A percentile compares a stretch with the other conserved stretches of the same genome.
These are phyloP conservation scores for Neotoma lepida DNA, from an alignment of 2,113 vertebrate species.

Conservation along the genomic window DNA sequence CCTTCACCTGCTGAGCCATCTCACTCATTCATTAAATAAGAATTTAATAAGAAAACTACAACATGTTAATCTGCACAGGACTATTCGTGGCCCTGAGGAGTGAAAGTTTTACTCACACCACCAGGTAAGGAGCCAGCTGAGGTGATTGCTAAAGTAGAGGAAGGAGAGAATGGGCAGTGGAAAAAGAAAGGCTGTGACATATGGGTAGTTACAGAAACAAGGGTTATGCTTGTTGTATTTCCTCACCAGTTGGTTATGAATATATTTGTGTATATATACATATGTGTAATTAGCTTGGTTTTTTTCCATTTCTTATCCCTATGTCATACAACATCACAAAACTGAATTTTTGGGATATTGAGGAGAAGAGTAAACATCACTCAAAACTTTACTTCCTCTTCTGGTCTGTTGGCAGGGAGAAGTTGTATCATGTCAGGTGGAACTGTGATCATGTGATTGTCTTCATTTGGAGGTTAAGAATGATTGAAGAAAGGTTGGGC, in stretches of 20 bases:
- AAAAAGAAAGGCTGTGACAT: not conserved
- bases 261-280: not conserved
- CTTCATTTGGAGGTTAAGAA: not conserved
- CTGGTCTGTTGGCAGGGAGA: not conserved
- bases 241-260: no score
- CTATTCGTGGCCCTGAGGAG: not conserved
- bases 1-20: not conserved
- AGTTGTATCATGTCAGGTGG: not conserved
- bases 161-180: not conserved
- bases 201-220: no score
- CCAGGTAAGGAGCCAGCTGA: not conserved
- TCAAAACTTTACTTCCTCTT: not conserved
- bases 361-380: not conserved
- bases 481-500: not conserved
- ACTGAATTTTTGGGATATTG: not conserved
- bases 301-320: not conserved
- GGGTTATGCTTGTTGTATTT: not conserved
- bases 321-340: not conserved
- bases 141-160: not conserved
- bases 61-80: not conserved
- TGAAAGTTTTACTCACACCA: not conserved
- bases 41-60: not conserved
- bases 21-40: not conserved
- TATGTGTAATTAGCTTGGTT: not conserved
- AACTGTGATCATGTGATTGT: not conserved